Conservation (phyloP, 2,113 vertebrate genomes). For the Sprattus sprattus region DNA sequence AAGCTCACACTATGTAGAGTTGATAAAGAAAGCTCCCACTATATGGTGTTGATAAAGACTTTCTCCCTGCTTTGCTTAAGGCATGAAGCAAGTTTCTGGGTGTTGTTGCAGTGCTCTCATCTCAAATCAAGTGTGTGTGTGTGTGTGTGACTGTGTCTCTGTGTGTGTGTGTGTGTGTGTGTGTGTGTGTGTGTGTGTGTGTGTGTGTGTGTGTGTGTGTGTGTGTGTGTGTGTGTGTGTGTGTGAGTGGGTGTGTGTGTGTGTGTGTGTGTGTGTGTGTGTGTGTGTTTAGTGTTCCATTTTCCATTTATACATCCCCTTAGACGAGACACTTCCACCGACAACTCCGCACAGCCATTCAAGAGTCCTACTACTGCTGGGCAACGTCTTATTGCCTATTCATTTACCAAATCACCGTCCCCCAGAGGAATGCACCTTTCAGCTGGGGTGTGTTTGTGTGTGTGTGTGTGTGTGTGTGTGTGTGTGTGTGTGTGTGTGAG, state of each 20-base stretch:
- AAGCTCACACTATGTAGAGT: neutral
- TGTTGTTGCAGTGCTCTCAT: neutral
- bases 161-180: too few species aligned
- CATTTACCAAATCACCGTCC: neutral
- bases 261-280: too few species aligned
- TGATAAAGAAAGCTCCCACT: too few species aligned
- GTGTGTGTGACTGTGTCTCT: too few species aligned
- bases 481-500: too few species aligned
- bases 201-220: too few species aligned
- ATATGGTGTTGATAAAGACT: neutral
- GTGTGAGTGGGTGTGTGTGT: too few species aligned
- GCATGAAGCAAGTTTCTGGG: neutral
- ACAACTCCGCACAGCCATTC: neutral
- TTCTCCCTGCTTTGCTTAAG: neutral
- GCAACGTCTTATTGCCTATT: neutral
- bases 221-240: too few species aligned
- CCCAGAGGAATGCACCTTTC: neutral
- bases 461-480: too few species aligned
- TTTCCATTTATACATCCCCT: neutral
- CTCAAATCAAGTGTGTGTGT: too few species aligned
- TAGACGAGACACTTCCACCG: neutral
- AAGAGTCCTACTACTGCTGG: neutral
- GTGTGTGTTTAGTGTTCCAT: too few species aligned
- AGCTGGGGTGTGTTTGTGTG: conserved; percentile 1
- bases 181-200: too few species aligned